phyloP scores from a whole-genome alignment of 2,888 invertebrate genomes.

The Physocephala rufipes region DNA sequence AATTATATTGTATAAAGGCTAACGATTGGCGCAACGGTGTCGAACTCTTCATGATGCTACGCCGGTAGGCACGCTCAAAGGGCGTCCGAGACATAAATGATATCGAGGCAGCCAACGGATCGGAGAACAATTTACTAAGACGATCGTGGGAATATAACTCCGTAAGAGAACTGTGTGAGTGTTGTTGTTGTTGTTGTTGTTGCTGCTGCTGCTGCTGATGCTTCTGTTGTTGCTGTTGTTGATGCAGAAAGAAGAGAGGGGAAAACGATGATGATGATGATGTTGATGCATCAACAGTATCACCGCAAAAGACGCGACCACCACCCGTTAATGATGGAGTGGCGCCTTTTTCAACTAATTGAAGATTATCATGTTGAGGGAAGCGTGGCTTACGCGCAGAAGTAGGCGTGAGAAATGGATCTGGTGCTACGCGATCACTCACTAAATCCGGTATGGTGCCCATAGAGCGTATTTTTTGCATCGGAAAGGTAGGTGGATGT shows the following conservation, averaged over 20 bases:
- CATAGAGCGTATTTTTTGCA: constrained; percentile 65
- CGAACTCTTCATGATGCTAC: constrained; percentile 59
- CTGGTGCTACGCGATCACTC: constrained; percentile 60
- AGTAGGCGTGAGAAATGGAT: constrained; percentile 65
- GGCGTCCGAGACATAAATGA: constrained; percentile 63
- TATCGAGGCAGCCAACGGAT: constrained; percentile 44
- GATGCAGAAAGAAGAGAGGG: background rate
- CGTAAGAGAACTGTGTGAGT: constrained; percentile 51
- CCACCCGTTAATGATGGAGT: background rate
- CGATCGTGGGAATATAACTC: constrained; percentile 53
- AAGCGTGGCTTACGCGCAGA: constrained; percentile 58
- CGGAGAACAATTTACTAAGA: constrained; percentile 47
- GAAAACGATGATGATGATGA: constrained; percentile 25
- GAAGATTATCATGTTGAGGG: constrained; percentile 35
- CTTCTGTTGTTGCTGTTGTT: background rate
- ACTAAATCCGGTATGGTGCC: constrained; percentile 65
- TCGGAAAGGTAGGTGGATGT: constrained; percentile 56
- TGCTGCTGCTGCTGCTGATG: constrained; percentile 24
- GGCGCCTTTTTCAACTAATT: constrained; percentile 35
- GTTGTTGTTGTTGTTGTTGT: constrained; percentile 36
- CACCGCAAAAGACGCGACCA: constrained; percentile 50
- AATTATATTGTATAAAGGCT: constrained; percentile 49
- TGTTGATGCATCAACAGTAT: constrained; percentile 53
- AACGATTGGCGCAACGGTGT: constrained; percentile 59
- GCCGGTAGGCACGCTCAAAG: constrained; percentile 64